These are phyloP conservation scores for Papilio gigon DNA, from an alignment of 2,888 invertebrate genomes.

Conservation along the genomic window DNA sequence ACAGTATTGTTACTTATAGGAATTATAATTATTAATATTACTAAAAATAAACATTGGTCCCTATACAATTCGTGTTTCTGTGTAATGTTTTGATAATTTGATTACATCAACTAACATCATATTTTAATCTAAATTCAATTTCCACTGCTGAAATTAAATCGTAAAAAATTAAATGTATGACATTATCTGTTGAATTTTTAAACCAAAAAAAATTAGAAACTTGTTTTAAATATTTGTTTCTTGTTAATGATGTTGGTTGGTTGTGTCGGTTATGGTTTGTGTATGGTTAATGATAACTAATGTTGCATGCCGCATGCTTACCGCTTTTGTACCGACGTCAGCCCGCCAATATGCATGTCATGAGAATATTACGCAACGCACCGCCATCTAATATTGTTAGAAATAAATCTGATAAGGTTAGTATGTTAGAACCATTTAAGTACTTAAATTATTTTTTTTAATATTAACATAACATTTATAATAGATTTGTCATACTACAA, in stretches of 20 bases:
- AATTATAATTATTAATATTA: conserved; percentile 24
- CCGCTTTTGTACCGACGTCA: conserved; percentile 65
- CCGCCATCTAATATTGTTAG: conserved; percentile 93
- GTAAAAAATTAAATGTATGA: too few species aligned
- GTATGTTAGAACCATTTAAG: conserved; percentile 51
- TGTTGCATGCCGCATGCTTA: conserved; percentile 69
- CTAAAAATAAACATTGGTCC: conserved; percentile 37
- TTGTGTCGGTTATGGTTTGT: conserved; percentile 24
- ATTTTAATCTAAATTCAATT: too few species aligned
- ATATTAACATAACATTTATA: too few species aligned
- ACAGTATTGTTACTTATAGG: conserved; percentile 15
- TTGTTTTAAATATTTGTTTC: too few species aligned
- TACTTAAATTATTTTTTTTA: too few species aligned
- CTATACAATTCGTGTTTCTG: conserved; percentile 21
- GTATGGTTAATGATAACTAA: conserved; percentile 60
- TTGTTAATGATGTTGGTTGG: not conserved
- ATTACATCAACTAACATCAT: too few species aligned
- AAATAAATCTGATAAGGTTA: conserved; percentile 94
- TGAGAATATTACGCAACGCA: conserved; percentile 91
- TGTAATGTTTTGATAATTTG: conserved; percentile 15
- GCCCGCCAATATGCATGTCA: conserved; percentile 90
- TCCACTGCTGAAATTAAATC: too few species aligned
- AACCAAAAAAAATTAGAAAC: too few species aligned
- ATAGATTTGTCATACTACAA: too few species aligned
- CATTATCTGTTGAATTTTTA: too few species aligned